A percentile compares a stretch with the other conserved stretches of the same genome.
phyloP scores from a whole-genome alignment of 1,140 invertebrate species.

The Pemphigus obesinymphae region DNA sequence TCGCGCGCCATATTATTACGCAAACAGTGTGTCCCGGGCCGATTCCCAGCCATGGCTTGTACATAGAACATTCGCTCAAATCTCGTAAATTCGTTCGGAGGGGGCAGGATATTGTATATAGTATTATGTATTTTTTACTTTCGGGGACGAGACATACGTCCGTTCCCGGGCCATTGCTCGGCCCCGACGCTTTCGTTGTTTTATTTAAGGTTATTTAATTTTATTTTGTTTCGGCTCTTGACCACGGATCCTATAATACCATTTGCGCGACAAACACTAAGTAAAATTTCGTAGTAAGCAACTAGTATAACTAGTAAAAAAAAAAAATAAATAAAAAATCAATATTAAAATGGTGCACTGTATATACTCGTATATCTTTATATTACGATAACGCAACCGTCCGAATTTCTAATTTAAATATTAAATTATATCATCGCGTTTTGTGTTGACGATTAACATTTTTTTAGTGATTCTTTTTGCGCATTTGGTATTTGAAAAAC shows the following conservation, averaged over 20 bases:
- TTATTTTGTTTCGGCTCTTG: not conserved
- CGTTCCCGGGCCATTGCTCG: too few species aligned
- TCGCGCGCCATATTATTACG: not conserved
- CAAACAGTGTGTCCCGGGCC: not conserved
- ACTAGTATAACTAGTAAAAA: too few species aligned
- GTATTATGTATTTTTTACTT: not conserved
- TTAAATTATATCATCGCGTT: not conserved
- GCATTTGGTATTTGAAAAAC: not conserved
- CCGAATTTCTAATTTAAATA: not conserved
- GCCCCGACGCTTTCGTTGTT: not conserved
- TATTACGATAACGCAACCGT: not conserved
- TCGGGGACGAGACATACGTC: too few species aligned
- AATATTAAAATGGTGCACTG: too few species aligned
- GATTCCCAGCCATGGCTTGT: not conserved
- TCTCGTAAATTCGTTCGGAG: not conserved
- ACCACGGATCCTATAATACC: not conserved
- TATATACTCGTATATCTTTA: too few species aligned
- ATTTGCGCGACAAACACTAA: not conserved
- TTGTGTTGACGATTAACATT: not conserved
- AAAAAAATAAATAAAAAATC: not conserved
- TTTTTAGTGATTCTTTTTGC: not conserved
- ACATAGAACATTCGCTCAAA: slow-evolving; percentile 18
- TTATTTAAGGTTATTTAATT: not conserved
- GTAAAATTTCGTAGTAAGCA: too few species aligned
- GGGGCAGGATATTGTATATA: too few species aligned